phyloP scores from a whole-genome alignment of 2,797 vertebrate species.

The Poecilia gillii region DNA sequence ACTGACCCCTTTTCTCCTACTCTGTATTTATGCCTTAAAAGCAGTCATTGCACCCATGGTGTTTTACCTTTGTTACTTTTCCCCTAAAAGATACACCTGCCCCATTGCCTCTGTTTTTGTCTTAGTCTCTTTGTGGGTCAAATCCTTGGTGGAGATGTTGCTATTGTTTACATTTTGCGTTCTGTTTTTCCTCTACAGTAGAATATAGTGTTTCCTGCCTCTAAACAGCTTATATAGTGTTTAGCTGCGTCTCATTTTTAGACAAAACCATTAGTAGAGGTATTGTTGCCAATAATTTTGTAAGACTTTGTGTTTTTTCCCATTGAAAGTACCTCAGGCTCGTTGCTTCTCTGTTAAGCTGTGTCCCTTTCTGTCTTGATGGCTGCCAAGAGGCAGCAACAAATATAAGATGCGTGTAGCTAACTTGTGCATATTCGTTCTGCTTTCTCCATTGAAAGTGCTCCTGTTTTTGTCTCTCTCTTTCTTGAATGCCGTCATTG shows the following conservation, averaged over 20 bases:
- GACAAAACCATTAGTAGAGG: not conserved
- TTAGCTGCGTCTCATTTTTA: not conserved
- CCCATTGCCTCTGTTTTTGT: not conserved
- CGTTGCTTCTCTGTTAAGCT: not conserved
- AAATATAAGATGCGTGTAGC: not conserved
- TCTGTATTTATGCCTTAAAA: not conserved
- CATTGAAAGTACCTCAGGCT: not conserved
- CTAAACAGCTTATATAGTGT: not conserved
- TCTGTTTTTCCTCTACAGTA: not conserved
- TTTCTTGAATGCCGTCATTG: not conserved
- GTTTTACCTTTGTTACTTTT: not conserved
- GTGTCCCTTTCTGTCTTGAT: not conserved
- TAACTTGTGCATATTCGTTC: not conserved
- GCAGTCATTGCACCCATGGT: not conserved
- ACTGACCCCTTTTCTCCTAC: not conserved
- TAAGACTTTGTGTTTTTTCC: not conserved
- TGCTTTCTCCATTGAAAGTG: not conserved
- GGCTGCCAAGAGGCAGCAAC: not conserved
- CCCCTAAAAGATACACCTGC: not conserved
- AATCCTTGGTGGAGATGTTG: not conserved
- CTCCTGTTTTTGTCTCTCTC: not conserved
- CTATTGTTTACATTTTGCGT: not conserved
- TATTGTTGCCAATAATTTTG: not conserved
- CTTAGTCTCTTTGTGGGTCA: not conserved
- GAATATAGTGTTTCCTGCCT: too few species aligned